Evolutionary conservation across 2,888 invertebrate genomes (phyloP).

Genomic region (Sinelater perroti): DNA sequence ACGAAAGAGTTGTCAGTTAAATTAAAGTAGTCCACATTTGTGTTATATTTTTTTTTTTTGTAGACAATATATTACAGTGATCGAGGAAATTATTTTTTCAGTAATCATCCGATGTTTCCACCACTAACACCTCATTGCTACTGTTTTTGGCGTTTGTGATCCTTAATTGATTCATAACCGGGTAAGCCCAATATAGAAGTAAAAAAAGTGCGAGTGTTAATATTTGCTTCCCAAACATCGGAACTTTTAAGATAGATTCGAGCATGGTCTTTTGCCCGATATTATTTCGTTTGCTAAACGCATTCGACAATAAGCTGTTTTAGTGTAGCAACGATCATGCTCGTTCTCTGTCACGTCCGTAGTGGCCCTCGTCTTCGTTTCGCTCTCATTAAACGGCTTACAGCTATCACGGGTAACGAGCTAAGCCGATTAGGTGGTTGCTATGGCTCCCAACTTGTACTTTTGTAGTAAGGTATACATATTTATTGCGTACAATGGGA

Average conservation of each 20-base stretch:
- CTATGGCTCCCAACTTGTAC: constrained; percentile 41
- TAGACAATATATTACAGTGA: no score
- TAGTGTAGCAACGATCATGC: constrained; percentile 24
- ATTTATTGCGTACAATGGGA: constrained; percentile 29
- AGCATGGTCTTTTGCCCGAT: constrained; percentile 10
- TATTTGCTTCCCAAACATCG: constrained; percentile 10
- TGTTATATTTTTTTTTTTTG: no score
- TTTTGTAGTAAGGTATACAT: constrained; percentile 32
- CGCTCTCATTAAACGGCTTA: constrained; percentile 57
- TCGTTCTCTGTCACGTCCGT: constrained; percentile 25
- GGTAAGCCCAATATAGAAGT: no score
- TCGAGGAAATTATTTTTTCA: no score
- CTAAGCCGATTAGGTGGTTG: constrained; percentile 57
- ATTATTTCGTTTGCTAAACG: constrained; percentile 39
- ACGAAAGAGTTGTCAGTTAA: no score
- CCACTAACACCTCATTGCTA: no score
- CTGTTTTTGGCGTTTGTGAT: no score
- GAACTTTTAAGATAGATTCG: constrained; percentile 13
- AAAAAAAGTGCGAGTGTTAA: constrained; percentile 3
- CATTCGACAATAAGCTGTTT: constrained; percentile 44
- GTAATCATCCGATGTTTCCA: no score
- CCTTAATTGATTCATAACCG: no score
- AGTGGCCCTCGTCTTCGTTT: no score
- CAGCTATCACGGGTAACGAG: constrained; percentile 56
- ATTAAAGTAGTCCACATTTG: no score